A percentile compares a stretch with the other conserved stretches of the same genome.
Evolutionary conservation across 2,797 vertebrate genomes (phyloP).

Genomic region (Morus bassanus): DNA sequence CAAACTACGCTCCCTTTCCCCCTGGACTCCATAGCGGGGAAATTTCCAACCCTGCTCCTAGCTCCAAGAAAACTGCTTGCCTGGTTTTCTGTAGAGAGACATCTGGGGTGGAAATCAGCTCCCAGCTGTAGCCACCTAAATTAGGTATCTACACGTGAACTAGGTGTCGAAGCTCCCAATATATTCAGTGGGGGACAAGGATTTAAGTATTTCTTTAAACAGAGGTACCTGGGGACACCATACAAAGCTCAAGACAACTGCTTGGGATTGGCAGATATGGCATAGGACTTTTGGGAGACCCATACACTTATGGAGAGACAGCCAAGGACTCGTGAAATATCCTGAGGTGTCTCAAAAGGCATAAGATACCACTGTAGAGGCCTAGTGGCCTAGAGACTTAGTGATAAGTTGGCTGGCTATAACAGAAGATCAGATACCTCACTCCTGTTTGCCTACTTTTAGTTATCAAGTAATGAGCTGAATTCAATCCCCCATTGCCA

Average conservation of each 20-base stretch:
- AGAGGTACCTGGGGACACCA: not conserved
- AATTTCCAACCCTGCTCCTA: not conserved
- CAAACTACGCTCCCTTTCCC: not conserved
- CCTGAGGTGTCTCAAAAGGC: not conserved
- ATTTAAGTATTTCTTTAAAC: not conserved
- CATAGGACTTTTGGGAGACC: not conserved
- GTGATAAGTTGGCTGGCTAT: not conserved
- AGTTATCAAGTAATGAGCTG: not conserved
- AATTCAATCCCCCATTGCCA: not conserved
- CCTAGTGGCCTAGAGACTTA: no score
- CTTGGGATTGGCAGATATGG: not conserved
- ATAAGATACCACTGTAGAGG: not conserved
- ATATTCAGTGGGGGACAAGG: not conserved
- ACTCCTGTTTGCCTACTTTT: not conserved
- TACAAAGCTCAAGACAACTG: not conserved
- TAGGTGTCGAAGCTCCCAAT: not conserved
- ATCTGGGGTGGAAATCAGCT: not conserved
- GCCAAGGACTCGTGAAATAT: not conserved
- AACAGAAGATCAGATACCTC: not conserved
- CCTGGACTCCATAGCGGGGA: not conserved
- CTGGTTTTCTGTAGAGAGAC: not conserved
- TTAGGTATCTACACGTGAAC: not conserved
- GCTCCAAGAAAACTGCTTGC: not conserved
- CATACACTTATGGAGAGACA: not conserved
- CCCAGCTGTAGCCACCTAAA: not conserved